Conservation (phyloP, 2,797 vertebrate genomes). For the Rhinatrema bivittatum region DNA sequence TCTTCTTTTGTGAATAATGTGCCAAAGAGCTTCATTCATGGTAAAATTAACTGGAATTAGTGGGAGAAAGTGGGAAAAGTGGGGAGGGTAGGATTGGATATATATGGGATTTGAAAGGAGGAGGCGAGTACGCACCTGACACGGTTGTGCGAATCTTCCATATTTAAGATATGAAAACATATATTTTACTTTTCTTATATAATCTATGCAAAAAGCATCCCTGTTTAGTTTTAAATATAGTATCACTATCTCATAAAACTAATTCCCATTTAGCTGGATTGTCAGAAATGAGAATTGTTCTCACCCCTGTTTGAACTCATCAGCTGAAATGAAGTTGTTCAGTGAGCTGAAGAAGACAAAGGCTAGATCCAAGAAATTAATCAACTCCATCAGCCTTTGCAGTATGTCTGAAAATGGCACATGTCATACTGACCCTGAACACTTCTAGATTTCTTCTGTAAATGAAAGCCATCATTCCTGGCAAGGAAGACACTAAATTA, state of each 20-base stretch:
- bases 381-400: constrained; percentile 73
- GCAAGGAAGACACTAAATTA: constrained; percentile 77
- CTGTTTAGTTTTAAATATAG: constrained; percentile 50
- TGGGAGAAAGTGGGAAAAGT: no score
- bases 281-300: constrained; percentile 90
- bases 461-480: constrained; percentile 75
- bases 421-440: constrained; percentile 63
- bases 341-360: constrained; percentile 98
- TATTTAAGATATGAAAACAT: no score
- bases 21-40: no score
- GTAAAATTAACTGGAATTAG: no score
- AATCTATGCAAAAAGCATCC: constrained; percentile 43
- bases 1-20: no score
- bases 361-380: constrained; percentile 82
- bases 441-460: constrained; percentile 46
- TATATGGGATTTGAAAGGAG: no score
- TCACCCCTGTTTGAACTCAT: constrained; percentile 97
- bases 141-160: no score
- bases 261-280: constrained; percentile 84
- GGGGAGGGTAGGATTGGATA: no score
- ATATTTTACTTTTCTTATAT: constrained; percentile 14
- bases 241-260: constrained; percentile 78
- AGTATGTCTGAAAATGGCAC: constrained; percentile 52
- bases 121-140: no score
- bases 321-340: constrained; percentile 98